phyloP scores from a whole-genome alignment of 1,140 invertebrate species.

The Carposina sasakii region DNA sequence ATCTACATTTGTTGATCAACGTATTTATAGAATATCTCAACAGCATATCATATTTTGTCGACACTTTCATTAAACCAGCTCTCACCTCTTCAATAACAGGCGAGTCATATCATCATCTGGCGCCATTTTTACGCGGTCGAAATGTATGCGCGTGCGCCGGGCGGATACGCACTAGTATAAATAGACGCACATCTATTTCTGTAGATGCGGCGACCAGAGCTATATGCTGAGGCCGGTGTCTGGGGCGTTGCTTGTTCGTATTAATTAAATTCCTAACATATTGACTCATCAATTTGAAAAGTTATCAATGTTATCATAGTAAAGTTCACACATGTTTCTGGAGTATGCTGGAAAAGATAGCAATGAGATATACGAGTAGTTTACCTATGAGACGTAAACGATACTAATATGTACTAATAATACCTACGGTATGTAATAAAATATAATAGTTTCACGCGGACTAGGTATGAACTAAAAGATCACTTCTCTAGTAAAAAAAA shows the following conservation, averaged over 20 bases:
- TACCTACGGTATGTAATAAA: too few relatives aligned
- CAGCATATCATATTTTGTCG: too few relatives aligned
- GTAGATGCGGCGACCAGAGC: constrained; percentile 45
- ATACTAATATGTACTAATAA: too few relatives aligned
- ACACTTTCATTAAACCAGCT: too few relatives aligned
- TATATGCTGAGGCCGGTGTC: constrained; percentile 53
- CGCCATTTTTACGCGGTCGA: constrained; percentile 43
- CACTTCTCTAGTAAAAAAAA: too few relatives aligned
- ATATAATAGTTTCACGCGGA: too few relatives aligned
- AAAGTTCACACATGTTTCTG: constrained; percentile 9
- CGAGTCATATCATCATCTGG: too few relatives aligned
- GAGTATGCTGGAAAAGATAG: constrained; percentile 9
- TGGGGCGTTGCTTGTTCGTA: constrained; percentile 37
- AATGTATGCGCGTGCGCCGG: constrained; percentile 52
- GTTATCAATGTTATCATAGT: constrained; percentile 20
- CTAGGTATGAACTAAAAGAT: too few relatives aligned
- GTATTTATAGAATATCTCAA: too few relatives aligned
- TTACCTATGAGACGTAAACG: too few relatives aligned
- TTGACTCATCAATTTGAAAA: constrained; percentile 31
- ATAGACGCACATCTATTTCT: constrained; percentile 62
- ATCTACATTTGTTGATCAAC: too few relatives aligned
- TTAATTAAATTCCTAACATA: constrained; percentile 45
- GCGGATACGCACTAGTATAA: constrained; percentile 63
- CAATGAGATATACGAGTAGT: constrained; percentile 7
- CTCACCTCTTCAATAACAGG: too few relatives aligned